Percentiles rank a stretch among this genome's conserved stretches.
Evolutionary conservation across 2,797 vertebrate species (phyloP).

Genomic region (Gila robusta): DNA sequence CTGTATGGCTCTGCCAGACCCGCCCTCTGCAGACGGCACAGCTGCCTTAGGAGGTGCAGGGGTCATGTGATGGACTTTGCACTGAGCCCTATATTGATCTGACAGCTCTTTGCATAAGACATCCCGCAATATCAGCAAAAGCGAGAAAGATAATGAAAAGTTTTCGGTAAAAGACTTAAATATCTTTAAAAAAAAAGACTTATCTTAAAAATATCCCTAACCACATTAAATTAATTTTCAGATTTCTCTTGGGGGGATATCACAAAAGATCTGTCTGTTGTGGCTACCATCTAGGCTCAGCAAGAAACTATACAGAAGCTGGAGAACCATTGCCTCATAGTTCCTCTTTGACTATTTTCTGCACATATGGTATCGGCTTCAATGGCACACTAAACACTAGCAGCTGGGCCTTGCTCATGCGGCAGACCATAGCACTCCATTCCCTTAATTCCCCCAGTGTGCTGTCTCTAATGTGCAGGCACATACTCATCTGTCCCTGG

Average conservation of each 20-base stretch:
- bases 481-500: conserved; percentile 73
- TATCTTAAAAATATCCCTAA: background rate
- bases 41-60: conserved; percentile 57
- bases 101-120: conserved; percentile 39
- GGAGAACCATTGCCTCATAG: conserved; percentile 47
- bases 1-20: conserved; percentile 67
- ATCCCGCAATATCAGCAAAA: conserved; percentile 32
- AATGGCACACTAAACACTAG: conserved; percentile 71
- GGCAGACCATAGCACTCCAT: conserved; percentile 66
- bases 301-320: conserved; percentile 9
- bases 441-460: conserved; percentile 70
- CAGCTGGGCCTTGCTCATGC: conserved; percentile 67
- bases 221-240: conserved; percentile 2
- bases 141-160: conserved; percentile 14
- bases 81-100: conserved; percentile 43
- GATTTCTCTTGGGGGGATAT: background rate
- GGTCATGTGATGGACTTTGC: conserved; percentile 60
- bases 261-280: conserved; percentile 1
- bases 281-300: background rate
- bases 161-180: conserved; percentile 1
- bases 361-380: conserved; percentile 80
- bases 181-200: too few relatives aligned
- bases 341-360: conserved; percentile 62
- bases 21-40: conserved; percentile 64
- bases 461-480: conserved; percentile 68